phyloP scores from a whole-genome alignment of 2,113 vertebrate genomes.

The Desmodus rotundus region DNA sequence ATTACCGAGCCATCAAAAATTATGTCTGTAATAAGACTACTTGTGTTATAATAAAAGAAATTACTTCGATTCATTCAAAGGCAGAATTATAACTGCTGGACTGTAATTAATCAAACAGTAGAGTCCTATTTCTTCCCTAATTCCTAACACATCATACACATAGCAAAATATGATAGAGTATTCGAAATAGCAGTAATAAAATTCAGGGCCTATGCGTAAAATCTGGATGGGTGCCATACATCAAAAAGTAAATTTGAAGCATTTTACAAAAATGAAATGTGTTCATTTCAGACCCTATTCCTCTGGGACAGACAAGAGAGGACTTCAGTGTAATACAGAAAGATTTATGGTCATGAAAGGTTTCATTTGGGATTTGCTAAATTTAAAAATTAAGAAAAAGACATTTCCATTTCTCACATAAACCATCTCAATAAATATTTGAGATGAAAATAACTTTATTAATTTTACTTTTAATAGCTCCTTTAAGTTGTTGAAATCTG shows the following conservation, averaged over 20 bases:
- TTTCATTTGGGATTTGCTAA: background rate
- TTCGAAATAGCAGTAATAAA: background rate
- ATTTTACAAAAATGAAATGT: slow-evolving; percentile 1
- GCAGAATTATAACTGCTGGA: background rate
- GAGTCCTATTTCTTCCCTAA: slow-evolving; percentile 4
- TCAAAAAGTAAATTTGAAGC: background rate
- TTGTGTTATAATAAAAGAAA: slow-evolving; percentile 19
- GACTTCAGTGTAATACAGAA: background rate
- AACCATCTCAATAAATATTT: slow-evolving; percentile 6
- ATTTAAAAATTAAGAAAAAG: slow-evolving; percentile 14
- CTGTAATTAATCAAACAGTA: slow-evolving; percentile 36
- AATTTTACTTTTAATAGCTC: background rate
- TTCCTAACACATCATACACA: background rate
- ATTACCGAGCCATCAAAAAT: slow-evolving; percentile 18
- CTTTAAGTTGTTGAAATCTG: background rate
- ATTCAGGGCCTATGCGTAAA: background rate
- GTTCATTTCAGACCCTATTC: slow-evolving; percentile 5
- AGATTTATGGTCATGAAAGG: background rate
- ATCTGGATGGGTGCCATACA: background rate
- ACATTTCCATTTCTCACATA: background rate
- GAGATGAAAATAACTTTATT: slow-evolving; percentile 12
- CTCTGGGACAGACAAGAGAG: background rate
- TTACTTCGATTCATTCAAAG: slow-evolving; percentile 28
- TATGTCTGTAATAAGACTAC: background rate
- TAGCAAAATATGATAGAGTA: slow-evolving; percentile 32